A percentile compares a stretch with the other conserved stretches of the same genome.
phyloP scores from a whole-genome alignment of 1,140 invertebrate species.

The Lasaia peninsularis region DNA sequence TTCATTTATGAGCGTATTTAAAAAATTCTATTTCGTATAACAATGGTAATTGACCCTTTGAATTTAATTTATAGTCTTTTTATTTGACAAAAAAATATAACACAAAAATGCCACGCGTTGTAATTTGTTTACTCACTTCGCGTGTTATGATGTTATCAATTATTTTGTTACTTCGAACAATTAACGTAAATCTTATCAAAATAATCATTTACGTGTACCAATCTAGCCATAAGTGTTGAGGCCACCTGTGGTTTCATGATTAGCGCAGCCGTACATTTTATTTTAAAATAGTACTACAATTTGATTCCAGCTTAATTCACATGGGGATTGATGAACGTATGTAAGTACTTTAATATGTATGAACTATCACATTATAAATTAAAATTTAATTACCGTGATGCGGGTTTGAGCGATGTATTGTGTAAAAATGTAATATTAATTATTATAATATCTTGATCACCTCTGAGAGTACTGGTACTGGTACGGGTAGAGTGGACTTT shows the following conservation, averaged over 20 bases:
- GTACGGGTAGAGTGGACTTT: too few relatives aligned
- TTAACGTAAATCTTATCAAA: background rate
- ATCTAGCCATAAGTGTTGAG: background rate
- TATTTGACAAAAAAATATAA: background rate
- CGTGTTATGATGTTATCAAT: slow-evolving; percentile 4
- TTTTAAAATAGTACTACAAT: background rate
- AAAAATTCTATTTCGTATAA: background rate
- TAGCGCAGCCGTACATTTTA: background rate
- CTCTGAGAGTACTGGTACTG: too few relatives aligned
- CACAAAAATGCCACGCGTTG: background rate
- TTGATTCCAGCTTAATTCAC: background rate
- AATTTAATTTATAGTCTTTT: background rate
- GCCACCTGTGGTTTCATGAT: background rate
- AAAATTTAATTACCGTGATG: too few relatives aligned
- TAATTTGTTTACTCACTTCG: slow-evolving; percentile 1
- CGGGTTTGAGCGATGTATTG: too few relatives aligned
- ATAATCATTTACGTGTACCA: background rate
- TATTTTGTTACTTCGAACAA: slow-evolving; percentile 3
- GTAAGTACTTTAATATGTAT: too few relatives aligned
- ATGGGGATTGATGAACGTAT: too few relatives aligned
- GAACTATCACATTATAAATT: too few relatives aligned
- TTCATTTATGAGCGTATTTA: too few relatives aligned
- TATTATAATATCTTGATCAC: too few relatives aligned
- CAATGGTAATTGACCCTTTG: background rate
- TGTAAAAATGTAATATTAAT: too few relatives aligned